phyloP scores from a whole-genome alignment of 2,888 invertebrate genomes.

The Stenodema calcarata region DNA sequence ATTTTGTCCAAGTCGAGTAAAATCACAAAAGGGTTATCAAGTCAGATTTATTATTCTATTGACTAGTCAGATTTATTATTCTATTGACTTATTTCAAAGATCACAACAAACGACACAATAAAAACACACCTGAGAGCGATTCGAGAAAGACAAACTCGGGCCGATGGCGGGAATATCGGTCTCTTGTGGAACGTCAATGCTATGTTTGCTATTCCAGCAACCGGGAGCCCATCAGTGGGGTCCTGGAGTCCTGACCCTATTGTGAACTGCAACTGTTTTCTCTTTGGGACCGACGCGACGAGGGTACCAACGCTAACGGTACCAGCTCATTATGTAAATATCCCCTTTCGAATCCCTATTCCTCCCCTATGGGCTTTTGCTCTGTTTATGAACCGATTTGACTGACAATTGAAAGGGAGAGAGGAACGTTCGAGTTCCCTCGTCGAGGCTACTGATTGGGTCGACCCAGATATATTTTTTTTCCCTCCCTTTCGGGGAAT shows the following conservation, averaged over 20 bases:
- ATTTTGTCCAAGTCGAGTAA: too few species aligned
- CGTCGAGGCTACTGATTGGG: constrained; percentile 11
- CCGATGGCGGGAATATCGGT: not conserved
- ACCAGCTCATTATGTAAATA: constrained; percentile 43
- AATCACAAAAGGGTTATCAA: too few species aligned
- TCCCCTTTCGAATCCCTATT: constrained; percentile 24
- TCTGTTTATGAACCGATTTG: constrained; percentile 48
- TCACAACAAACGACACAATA: too few species aligned
- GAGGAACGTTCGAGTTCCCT: not conserved
- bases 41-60: too few species aligned
- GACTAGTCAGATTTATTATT: too few species aligned
- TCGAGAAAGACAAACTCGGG: not conserved
- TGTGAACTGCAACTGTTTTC: constrained; percentile 45
- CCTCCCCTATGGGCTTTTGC: constrained; percentile 29
- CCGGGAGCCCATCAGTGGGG: not conserved
- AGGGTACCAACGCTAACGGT: constrained; percentile 32
- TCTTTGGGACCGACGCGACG: constrained; percentile 22
- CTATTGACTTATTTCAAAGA: too few species aligned
- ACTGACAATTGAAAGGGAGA: constrained; percentile 45
- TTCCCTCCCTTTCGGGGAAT: not conserved
- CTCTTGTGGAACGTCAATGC: constrained; percentile 1
- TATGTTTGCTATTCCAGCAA: constrained; percentile 22
- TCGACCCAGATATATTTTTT: not conserved
- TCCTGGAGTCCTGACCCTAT: constrained; percentile 29
- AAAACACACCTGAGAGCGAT: too few species aligned